Base-by-base conservation (phyloP, 2,113 vertebrate species). In the Aptenodytes forsteri region DNA sequence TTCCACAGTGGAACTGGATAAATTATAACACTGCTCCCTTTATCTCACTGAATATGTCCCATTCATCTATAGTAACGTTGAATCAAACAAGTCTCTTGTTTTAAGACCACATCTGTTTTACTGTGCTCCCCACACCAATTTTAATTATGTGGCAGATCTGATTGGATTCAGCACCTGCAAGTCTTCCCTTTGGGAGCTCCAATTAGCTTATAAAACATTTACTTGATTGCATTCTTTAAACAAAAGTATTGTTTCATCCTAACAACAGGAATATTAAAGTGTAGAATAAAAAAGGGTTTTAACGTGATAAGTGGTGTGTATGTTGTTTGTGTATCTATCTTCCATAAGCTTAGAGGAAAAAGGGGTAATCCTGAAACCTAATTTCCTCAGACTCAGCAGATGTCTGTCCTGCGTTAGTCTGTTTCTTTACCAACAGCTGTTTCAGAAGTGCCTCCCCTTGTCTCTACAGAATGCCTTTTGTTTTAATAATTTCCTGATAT, bases 101-200 rank as follows among this genome's bases (percentile, higher is more conserved):
- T 96, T 87, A 54, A 97, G 93, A 96, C 95, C 97, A 97, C 97
- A 96, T 97, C 95, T 97, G 96, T 95, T 97, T 94, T 86, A 93
- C 95, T 77, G 87, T 96, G 90, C 79, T 90, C 94, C 86, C 67
- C 26, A 46, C 88, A 94, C 93, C 90, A 97, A 75, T 95, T 97
- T 96, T 97, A 96, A 97, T 97, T 97, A 96, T 87, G 79, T 96
- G 96, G 90, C 96, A 97, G 93, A 95, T 97, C 95, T 95, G 94
- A 97, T 94, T 94, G 90, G 97, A 96, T 95, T 97, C 88, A 92
- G 95, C 93, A 97, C 95, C 97, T 97, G 97, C 96, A 97, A 90
- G 92, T 67, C 59, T 81, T 93, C 83, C 92, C 95, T 90, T 97
- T 90, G 97, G 92, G 96, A 96, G 47, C 72, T 81, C 67, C 92